phyloP scores from a whole-genome alignment of 2,888 invertebrate species.

The Alviniconcha strummeri region DNA sequence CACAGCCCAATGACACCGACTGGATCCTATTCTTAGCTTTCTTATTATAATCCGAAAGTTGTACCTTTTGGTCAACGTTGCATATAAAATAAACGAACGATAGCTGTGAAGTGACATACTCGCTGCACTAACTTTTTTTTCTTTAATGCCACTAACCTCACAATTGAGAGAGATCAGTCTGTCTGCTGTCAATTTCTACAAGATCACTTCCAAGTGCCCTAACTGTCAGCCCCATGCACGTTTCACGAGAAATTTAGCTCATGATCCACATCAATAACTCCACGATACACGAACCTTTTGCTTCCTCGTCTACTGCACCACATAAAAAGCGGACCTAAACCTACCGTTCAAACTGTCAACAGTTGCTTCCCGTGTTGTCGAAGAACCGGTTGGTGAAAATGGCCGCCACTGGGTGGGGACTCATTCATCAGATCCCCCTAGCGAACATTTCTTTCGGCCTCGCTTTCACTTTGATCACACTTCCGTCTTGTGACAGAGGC shows the following conservation, averaged over 20 bases:
- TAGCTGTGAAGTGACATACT: neutral
- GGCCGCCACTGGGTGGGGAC: conserved; percentile 46
- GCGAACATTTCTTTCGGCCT: conserved; percentile 35
- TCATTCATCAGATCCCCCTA: conserved; percentile 46
- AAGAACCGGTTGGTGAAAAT: conserved; percentile 45
- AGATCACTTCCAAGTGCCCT: conserved; percentile 5
- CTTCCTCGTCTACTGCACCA: neutral
- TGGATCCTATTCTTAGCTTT: neutral
- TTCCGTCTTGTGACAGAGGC: conserved; percentile 19
- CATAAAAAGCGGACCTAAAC: neutral
- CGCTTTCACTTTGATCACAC: conserved; percentile 28
- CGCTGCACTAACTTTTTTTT: neutral
- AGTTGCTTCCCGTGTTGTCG: conserved; percentile 31
- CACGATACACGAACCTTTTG: no score
- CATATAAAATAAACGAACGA: neutral
- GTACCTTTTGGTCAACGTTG: neutral
- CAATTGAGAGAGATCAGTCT: neutral
- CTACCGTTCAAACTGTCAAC: conserved; percentile 11
- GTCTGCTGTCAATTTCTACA: neutral
- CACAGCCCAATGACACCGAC: neutral
- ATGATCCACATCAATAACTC: neutral
- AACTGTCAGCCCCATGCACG: neutral
- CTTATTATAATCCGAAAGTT: neutral
- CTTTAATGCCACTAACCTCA: no score
- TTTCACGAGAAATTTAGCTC: neutral